Percentiles rank a stretch among this genome's conserved stretches.
These are phyloP conservation scores for Leucosticte australis DNA, from an alignment of 2,113 vertebrate genomes.

Conservation along the genomic window DNA sequence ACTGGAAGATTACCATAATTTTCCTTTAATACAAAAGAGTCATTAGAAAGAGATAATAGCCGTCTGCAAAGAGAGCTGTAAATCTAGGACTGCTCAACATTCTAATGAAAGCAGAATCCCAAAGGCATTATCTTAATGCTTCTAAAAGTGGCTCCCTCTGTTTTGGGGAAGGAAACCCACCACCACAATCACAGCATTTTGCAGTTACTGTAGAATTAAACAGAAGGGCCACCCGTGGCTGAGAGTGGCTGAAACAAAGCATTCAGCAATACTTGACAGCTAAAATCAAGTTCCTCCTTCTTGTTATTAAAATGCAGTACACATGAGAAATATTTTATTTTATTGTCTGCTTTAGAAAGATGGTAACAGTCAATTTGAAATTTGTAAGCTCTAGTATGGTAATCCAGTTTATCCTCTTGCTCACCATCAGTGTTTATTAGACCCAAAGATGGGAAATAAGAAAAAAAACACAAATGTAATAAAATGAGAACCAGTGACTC, in stretches of 20 bases:
- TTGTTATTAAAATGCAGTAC: neutral
- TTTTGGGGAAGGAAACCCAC: neutral
- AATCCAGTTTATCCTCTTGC: neutral
- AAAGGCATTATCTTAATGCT: neutral
- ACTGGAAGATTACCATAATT: neutral
- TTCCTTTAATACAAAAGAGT: neutral
- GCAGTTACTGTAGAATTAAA: neutral
- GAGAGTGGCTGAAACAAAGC: neutral
- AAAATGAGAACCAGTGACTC: neutral
- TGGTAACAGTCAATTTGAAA: neutral
- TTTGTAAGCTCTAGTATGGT: neutral
- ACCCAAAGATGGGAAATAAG: neutral
- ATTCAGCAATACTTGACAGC: neutral
- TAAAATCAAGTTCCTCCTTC: neutral
- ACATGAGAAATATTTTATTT: neutral
- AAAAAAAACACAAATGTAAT: neutral
- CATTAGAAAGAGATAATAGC: neutral
- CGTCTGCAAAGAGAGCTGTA: neutral
- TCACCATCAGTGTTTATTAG: neutral
- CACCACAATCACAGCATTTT: neutral
- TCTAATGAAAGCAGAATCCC: neutral
- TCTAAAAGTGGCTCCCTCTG: neutral
- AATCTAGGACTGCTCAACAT: neutral
- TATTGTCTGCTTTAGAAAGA: neutral
- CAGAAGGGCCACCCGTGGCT: fast-evolving